phyloP scores from a whole-genome alignment of 64 coral and sea anemone species.

The Montipora efflorescens region DNA sequence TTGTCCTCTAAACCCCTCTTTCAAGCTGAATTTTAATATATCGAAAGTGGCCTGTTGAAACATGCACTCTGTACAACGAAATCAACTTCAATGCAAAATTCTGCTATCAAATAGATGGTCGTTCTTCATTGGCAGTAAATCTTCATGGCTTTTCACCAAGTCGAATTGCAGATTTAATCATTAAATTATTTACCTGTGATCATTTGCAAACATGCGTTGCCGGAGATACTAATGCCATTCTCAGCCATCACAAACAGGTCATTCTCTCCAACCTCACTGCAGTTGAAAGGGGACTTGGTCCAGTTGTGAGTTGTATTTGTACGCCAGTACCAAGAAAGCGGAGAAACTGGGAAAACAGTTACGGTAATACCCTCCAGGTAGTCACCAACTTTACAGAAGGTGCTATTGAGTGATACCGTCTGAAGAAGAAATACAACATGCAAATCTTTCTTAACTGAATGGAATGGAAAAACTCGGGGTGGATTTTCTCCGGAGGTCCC shows the following conservation, averaged over 20 bases:
- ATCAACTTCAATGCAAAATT: too few relatives aligned
- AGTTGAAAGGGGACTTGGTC: conserved; percentile 9
- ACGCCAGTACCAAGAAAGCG: not conserved
- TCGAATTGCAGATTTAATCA: not conserved
- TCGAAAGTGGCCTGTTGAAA: too few relatives aligned
- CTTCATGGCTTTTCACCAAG: too few relatives aligned
- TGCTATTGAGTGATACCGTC: conserved; percentile 7
- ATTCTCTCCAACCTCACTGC: not conserved
- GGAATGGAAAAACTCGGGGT: too few relatives aligned
- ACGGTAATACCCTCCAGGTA: not conserved
- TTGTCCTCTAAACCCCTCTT: too few relatives aligned
- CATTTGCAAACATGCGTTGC: conserved; percentile 27
- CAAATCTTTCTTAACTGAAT: too few relatives aligned
- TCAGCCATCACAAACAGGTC: conserved; percentile 19
- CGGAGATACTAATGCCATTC: conserved; percentile 47
- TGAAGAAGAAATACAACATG: not conserved
- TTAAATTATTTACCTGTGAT: not conserved
- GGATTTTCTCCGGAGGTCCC: too few relatives aligned
- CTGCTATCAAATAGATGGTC: too few relatives aligned
- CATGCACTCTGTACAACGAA: too few relatives aligned
- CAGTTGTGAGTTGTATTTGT: conserved; percentile 24
- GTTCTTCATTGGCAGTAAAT: too few relatives aligned
- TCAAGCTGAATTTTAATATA: too few relatives aligned
- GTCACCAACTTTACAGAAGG: conserved; percentile 21
- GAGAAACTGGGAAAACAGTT: not conserved